Percentiles rank a stretch among this genome's conserved stretches.
Evolutionary conservation across 2,113 vertebrate species (phyloP).

Genomic region (Mesocricetus auratus): DNA sequence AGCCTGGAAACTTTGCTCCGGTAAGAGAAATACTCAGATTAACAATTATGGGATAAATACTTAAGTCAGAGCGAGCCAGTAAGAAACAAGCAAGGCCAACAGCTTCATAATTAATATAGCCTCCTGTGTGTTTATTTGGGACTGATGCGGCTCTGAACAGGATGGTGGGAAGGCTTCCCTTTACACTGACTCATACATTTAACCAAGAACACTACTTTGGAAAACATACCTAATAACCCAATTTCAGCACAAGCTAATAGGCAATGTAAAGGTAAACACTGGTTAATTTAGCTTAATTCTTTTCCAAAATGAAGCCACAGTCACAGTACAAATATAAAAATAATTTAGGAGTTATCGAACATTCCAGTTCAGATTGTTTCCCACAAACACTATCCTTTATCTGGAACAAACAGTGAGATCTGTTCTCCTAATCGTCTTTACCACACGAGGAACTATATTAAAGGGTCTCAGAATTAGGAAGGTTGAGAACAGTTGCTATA

Average conservation of each 20-base stretch:
- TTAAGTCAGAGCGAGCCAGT: no score
- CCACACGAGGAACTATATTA: neutral
- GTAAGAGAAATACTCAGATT: no score
- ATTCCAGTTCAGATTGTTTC: neutral
- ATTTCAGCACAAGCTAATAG: neutral
- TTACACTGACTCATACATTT: neutral
- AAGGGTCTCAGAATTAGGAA: neutral
- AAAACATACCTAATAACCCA: neutral
- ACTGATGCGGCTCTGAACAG: no score
- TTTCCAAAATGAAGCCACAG: neutral
- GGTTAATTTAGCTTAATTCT: neutral
- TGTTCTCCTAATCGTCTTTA: neutral
- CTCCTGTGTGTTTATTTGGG: no score
- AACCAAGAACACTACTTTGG: neutral
- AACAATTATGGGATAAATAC: no score
- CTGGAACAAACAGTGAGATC: neutral
- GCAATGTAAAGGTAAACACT: neutral
- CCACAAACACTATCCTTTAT: neutral
- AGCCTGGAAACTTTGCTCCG: no score
- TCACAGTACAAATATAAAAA: neutral
- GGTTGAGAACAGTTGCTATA: neutral
- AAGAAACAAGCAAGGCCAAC: no score
- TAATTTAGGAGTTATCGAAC: neutral
- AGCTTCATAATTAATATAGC: no score
- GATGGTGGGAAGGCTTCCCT: no score